These are phyloP conservation scores for Apoda limacodes DNA, from an alignment of 2,888 invertebrate genomes.

Conservation along the genomic window DNA sequence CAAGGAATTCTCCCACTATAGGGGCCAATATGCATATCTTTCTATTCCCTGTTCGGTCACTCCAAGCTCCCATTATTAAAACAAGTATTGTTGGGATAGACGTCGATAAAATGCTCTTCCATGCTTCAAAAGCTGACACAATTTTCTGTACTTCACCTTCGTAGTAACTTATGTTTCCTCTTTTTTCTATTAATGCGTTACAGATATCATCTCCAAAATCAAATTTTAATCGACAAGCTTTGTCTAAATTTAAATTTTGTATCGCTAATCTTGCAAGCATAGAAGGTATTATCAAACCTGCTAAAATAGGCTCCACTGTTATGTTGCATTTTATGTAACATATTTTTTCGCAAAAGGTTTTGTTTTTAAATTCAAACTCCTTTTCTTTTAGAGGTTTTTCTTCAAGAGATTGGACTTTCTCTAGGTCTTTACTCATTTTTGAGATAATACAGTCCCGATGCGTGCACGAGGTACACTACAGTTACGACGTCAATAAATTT, in stretches of 20 bases:
- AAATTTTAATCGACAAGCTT: conserved; percentile 48
- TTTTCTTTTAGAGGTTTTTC: conserved; percentile 23
- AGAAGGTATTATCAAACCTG: conserved; percentile 74
- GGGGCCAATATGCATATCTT: conserved; percentile 70
- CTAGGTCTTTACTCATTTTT: too few relatives aligned
- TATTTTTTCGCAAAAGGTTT: conserved; percentile 63
- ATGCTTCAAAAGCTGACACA: conserved; percentile 64
- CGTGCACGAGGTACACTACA: too few relatives aligned
- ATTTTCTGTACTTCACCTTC: conserved; percentile 72
- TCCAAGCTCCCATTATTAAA: conserved; percentile 72
- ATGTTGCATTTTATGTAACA: conserved; percentile 67
- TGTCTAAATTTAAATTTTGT: conserved; percentile 55
- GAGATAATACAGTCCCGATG: too few relatives aligned
- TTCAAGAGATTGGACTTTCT: conserved; percentile 40
- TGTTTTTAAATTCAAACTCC: conserved; percentile 33
- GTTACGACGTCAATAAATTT: too few relatives aligned
- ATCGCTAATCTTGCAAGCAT: conserved; percentile 76
- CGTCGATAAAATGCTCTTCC: conserved; percentile 69
- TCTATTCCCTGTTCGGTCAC: conserved; percentile 67
- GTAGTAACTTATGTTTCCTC: conserved; percentile 53
- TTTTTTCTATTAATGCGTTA: conserved; percentile 38
- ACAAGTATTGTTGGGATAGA: conserved; percentile 65
- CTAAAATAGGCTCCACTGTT: conserved; percentile 78
- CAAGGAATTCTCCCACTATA: conserved; percentile 61
- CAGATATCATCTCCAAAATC: conserved; percentile 43